Percentiles rank a stretch among this genome's conserved stretches.
These are phyloP conservation scores for Brachyptera putata DNA, from an alignment of 2,888 invertebrate species.

Conservation along the genomic window DNA sequence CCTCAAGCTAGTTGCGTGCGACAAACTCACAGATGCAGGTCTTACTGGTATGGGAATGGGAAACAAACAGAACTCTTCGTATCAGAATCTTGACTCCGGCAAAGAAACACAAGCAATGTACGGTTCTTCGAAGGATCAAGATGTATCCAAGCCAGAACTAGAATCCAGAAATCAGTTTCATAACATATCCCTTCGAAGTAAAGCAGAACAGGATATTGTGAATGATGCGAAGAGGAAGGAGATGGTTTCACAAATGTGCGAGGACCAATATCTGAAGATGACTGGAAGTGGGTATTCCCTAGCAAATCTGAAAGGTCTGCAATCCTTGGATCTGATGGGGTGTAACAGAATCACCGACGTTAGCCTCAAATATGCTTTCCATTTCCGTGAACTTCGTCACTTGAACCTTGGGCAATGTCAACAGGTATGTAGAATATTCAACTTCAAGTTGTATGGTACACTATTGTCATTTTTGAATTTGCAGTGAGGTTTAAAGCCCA, in stretches of 20 bases:
- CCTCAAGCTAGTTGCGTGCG: slow-evolving; percentile 62
- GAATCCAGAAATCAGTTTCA: slow-evolving; percentile 23
- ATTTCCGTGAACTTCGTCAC: slow-evolving; percentile 58
- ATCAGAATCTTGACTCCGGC: not conserved
- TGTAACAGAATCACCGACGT: slow-evolving; percentile 70
- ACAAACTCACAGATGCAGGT: slow-evolving; percentile 64
- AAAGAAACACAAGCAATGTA: not conserved
- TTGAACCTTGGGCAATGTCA: slow-evolving; percentile 65
- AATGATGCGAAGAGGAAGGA: slow-evolving; percentile 60
- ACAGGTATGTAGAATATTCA: slow-evolving; percentile 42
- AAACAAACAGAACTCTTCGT: not conserved
- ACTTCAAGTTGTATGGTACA: not conserved
- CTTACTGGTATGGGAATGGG: slow-evolving; percentile 61
- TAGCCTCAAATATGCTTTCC: slow-evolving; percentile 63
- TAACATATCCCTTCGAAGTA: slow-evolving; percentile 57
- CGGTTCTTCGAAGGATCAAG: not conserved
- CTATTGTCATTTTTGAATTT: not conserved
- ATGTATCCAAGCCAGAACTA: not conserved
- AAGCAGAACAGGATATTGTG: slow-evolving; percentile 65
- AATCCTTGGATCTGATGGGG: slow-evolving; percentile 59
- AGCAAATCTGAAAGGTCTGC: slow-evolving; percentile 49
- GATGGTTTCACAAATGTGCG: slow-evolving; percentile 59
- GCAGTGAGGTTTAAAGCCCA: too few relatives aligned
- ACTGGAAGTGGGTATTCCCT: slow-evolving; percentile 52
- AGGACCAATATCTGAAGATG: slow-evolving; percentile 47